Evolutionary conservation across 1,140 invertebrate genomes (phyloP).

Genomic region (Lamellibrachia luymesi): DNA sequence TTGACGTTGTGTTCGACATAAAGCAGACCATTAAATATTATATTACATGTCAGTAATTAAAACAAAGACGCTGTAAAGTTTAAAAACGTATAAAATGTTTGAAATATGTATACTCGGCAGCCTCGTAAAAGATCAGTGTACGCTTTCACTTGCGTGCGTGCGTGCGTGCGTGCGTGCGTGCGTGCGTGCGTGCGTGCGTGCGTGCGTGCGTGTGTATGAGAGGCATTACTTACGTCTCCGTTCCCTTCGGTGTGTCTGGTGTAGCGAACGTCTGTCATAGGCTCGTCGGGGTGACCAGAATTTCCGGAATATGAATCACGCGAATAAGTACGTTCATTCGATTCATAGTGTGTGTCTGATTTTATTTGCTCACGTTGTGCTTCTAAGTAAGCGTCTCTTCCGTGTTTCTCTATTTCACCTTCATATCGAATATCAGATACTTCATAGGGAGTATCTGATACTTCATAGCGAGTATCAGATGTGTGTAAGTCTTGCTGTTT

Average conservation of each 20-base stretch:
- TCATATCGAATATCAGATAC: neutral
- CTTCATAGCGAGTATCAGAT: neutral
- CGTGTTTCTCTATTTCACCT: neutral
- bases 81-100: too few relatives aligned
- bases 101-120: too few relatives aligned
- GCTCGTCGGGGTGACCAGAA: neutral
- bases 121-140: too few relatives aligned
- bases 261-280: neutral
- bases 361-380: neutral
- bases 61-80: too few relatives aligned
- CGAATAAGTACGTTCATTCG: neutral
- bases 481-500: neutral
- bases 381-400: neutral
- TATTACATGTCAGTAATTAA: too few relatives aligned
- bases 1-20: too few relatives aligned
- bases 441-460: neutral
- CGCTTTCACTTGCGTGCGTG: too few relatives aligned
- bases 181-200: too few relatives aligned
- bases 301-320: neutral
- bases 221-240: neutral
- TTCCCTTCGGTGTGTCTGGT: neutral
- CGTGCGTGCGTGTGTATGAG: too few relatives aligned
- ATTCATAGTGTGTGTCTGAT: neutral
- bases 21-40: too few relatives aligned
- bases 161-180: too few relatives aligned